Base-by-base conservation (phyloP, 2,888 invertebrate genomes). In the Ophion slaviceki region DNA sequence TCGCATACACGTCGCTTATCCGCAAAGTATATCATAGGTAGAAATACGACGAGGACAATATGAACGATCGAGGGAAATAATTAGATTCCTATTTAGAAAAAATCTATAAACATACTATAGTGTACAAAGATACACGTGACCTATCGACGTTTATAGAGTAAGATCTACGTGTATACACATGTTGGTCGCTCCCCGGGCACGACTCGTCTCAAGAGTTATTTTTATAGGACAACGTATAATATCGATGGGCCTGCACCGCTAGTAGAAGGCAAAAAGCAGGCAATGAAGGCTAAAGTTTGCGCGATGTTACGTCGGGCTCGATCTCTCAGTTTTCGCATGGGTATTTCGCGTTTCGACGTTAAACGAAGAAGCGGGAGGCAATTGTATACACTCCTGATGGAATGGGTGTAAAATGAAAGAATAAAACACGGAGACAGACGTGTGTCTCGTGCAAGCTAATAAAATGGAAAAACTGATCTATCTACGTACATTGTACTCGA, bases 171-270 rank as follows among this genome's bases (percentile, higher is more conserved):
- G 88, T 80, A 86, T 87, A 66, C 57, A 85, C 88, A 88, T 89
- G 89, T 91, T 90, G 90, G 47, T 14, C 10, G 2, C 47, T 14
- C 47, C 14, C 89, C 89, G 89, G 76, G 89, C 85, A 89, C 87
- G 89, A 89, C 88, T 91, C 89, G 87, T 88, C 88, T 86, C 87
- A 90, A 86, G 89, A 90, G 89, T 91, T 91, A 91, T 91, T 92
- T 91, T 92, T 91, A 91, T 92, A 91, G 90, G 79, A 88, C 82
- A 89, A 88, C 88, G 88, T 88, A 84, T 11, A 57, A 47, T 87
- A 59, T 86, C 86, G 86, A 87, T 88, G 77, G 88, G 74, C 61
- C 7, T 40, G 40, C 40, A 40, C 40, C 40, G 40, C 40, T 4
- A 40, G 7, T 1, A 7, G 40, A 40, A 40, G 7, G 8, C 3